These are phyloP conservation scores for Apomyelois bistriatella DNA, from an alignment of 2,888 invertebrate species.

Conservation along the genomic window DNA sequence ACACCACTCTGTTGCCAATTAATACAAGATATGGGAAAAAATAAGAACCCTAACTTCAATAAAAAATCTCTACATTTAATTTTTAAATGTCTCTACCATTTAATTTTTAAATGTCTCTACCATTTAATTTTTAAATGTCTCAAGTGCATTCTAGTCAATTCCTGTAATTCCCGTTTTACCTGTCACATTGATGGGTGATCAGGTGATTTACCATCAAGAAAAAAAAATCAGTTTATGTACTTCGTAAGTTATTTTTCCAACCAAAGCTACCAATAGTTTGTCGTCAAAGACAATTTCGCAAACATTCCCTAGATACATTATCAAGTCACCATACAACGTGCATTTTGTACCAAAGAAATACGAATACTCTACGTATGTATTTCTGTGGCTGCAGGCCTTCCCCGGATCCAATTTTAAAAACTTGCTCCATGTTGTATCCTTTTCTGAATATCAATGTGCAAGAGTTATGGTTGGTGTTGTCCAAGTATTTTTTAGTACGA, in stretches of 20 bases:
- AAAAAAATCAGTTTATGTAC: no score
- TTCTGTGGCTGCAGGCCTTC: slow-evolving; percentile 1
- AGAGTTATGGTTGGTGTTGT: slow-evolving; percentile 5
- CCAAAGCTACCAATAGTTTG: not conserved
- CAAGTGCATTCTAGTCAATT: no score
- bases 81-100: no score
- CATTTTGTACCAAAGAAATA: slow-evolving; percentile 6
- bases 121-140: no score
- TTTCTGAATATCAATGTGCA: slow-evolving; percentile 13
- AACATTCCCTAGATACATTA: not conserved
- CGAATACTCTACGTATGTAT: slow-evolving; percentile 7
- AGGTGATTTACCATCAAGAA: no score
- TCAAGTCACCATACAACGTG: not conserved
- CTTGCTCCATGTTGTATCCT: slow-evolving; percentile 6
- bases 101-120: no score
- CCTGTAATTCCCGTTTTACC: no score
- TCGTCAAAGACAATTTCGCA: not conserved
- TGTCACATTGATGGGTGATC: no score
- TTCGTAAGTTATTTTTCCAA: not conserved
- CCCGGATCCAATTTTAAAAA: slow-evolving; percentile 11
- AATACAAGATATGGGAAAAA: no score
- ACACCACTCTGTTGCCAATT: no score
- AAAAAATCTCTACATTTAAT: no score
- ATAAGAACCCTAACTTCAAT: no score
- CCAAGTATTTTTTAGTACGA: slow-evolving; percentile 7